Evolutionary conservation across 1,140 invertebrate species (phyloP), one percentile per base, ranked within the genome.

Genomic region (Galleria mellonella): DNA sequence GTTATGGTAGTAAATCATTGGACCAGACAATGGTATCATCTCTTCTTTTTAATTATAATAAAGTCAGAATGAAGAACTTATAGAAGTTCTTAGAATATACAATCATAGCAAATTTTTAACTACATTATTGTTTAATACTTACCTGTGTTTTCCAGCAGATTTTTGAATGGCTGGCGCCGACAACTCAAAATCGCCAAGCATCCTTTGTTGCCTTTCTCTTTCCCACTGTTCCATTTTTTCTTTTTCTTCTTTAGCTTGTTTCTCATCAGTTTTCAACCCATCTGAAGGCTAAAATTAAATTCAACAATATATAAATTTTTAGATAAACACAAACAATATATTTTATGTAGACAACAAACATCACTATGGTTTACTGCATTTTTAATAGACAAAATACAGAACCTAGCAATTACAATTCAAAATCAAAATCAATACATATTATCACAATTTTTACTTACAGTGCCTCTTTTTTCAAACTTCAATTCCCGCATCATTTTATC

Each of bases 401-500:
- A n/a, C n/a, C n/a, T n/a, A n/a, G n/a, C n/a, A n/a, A n/a, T n/a
- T n/a, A n/a, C n/a, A n/a, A n/a, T n/a, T n/a, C n/a, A n/a, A n/a
- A n/a, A n/a, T n/a, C n/a, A 23, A 23, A 23, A 3, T 23, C 2
- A 23, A 23, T 23, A 6, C 17, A 23, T 23, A 23, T 23, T 23
- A 23, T 2, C 17, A 23, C n/a, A n/a, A n/a, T n/a, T n/a, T n/a
- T n/a, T n/a, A 72, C 75, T 79, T 56, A 92, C 92, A 48, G 89
- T 91, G 47, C 93, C 95, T 70, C 92, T 89, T 4, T 92, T 90
- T 72, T 97, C 96, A 85, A 95, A 96, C 55, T 91, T 92, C 54
- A 98, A 87, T 68, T 94, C 89, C 32, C 90, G 89, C 48, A 97
- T 91, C 45, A 93, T 83, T 63, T 92, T 92, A 79, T 98, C 96